Evolutionary conservation across 2,888 invertebrate species (phyloP), one percentile per base, ranked within the genome.

Genomic region (Pseudolycoriella hygida): DNA sequence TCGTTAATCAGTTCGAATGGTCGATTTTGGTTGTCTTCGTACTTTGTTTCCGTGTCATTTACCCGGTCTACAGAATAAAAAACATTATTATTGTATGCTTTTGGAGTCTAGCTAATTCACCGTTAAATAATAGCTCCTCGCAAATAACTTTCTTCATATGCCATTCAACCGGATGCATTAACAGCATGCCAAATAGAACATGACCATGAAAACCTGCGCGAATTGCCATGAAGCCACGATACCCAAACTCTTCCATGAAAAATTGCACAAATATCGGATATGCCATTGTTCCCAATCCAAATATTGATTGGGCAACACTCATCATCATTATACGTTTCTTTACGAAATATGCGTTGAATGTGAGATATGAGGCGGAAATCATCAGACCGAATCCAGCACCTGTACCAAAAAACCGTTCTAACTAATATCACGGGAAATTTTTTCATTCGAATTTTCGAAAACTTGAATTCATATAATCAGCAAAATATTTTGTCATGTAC

Each of bases 161-260:
- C 79, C 80, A 77, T 56, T 80, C 74, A 1, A 80, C 76, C 1
- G 83, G 82, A 53, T 81, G 80, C 74, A 83, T 76, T 37, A 79
- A 65, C 40, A 76, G 54, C 74, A 80, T 78, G 1, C 78, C 82
- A 25, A 77, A 69, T 17, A 84, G 61, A 15, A 75, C 66, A 56
- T 84, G 73, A 12, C 78, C 60, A 54, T 80, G 77, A 30, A 83
- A 57, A 0, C 73, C 82, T 49, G 77, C 76, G 12, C 79, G 63
- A 30, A 84, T 58, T 6, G 75, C 70, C 3, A 80, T 65, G 12
- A 80, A 77, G 58, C 82, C 83, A 49, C 78, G 65, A 56, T 80
- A 81, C 2, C 83, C 83, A 50, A 78, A 82, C 49, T 64, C 62
- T 0, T 69, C 66, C 52, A 80, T 62, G 10, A 77, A 64, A 46